A percentile compares a stretch with the other conserved stretches of the same genome.
These are phyloP conservation scores for Philaenus spumarius DNA, from an alignment of 1,140 invertebrate species.

Conservation along the genomic window DNA sequence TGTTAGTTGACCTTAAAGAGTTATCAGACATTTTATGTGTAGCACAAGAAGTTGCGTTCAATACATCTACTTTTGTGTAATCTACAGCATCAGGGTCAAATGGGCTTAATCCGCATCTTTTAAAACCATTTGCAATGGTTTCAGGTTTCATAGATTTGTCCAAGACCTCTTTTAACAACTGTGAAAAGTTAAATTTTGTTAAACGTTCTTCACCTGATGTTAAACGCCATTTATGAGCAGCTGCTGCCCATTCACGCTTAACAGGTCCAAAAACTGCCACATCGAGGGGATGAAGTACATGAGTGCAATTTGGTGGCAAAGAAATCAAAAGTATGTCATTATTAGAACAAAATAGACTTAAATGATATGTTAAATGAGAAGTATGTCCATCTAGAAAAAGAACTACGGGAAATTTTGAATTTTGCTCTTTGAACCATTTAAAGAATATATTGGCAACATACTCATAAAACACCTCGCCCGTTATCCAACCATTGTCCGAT, in stretches of 20 bases:
- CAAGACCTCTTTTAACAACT: not conserved
- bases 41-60: no score
- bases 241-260: constrained; percentile 35
- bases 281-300: constrained; percentile 40
- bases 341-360: constrained; percentile 37
- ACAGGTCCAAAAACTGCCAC: constrained; percentile 36
- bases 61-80: constrained; percentile 28
- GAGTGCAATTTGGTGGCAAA: constrained; percentile 39
- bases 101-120: constrained; percentile 34
- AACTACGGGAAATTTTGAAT: constrained; percentile 34
- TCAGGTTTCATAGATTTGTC: not conserved
- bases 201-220: not conserved
- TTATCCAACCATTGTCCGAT: constrained; percentile 41
- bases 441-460: constrained; percentile 42
- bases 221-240: constrained; percentile 19
- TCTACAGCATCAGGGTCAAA: constrained; percentile 33
- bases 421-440: constrained; percentile 36
- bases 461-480: constrained; percentile 34
- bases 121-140: constrained; percentile 35
- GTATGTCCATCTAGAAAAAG: constrained; percentile 40
- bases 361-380: constrained; percentile 35
- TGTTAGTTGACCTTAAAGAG: not conserved
- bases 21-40: no score
- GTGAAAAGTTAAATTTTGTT: not conserved
- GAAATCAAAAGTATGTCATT: constrained; percentile 34